These are phyloP conservation scores for Pelmatolapia mariae DNA, from an alignment of 2,113 vertebrate genomes.

Conservation along the genomic window DNA sequence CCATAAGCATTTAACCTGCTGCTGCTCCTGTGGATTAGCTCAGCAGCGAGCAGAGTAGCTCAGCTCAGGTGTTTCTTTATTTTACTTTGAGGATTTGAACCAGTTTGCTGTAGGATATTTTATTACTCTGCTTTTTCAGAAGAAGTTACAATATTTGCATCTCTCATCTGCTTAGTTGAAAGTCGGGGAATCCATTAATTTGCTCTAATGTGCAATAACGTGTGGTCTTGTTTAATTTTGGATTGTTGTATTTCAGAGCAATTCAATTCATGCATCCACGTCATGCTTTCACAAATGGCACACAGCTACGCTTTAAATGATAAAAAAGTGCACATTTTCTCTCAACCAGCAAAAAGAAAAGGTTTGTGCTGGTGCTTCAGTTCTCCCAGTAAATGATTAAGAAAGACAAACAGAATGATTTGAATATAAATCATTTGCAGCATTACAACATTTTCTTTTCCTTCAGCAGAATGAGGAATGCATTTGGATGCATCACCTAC, in stretches of 20 bases:
- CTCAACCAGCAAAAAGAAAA: neutral
- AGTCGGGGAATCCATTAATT: neutral
- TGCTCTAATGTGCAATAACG: neutral
- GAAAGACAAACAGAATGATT: neutral
- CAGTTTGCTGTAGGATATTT: neutral
- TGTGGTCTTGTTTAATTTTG: neutral
- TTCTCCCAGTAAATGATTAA: neutral
- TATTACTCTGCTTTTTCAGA: neutral
- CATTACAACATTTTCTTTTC: neutral
- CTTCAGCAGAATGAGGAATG: neutral
- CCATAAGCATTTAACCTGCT: neutral
- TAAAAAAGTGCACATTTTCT: neutral
- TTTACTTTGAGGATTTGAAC: neutral
- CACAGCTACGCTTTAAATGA: neutral
- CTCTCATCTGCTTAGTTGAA: neutral
- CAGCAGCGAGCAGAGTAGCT: neutral
- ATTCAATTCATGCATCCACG: neutral
- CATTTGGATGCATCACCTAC: neutral
- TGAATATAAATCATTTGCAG: neutral
- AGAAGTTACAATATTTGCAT: neutral
- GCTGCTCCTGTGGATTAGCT: neutral
- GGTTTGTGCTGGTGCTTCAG: neutral
- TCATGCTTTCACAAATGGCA: neutral
- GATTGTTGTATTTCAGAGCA: neutral
- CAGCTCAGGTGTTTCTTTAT: neutral